Evolutionary conservation across 92 coral and sea anemone genomes (phyloP).

Genomic region (Pocillopora meandrina): DNA sequence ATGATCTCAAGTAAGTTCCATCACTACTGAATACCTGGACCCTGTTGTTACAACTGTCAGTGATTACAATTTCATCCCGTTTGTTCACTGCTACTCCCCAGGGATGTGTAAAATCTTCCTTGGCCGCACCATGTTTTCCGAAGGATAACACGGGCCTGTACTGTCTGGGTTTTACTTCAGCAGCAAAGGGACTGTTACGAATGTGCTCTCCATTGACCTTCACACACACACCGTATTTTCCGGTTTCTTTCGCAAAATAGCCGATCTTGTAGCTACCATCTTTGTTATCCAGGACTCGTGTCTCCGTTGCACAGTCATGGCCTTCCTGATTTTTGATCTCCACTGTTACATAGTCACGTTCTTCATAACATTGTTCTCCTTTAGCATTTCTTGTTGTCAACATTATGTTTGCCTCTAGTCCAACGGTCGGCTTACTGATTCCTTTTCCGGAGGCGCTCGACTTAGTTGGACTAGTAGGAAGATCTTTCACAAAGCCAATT

Average conservation of each 20-base stretch:
- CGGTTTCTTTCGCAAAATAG: background rate
- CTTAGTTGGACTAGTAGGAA: background rate
- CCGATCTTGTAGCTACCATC: background rate
- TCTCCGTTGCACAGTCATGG: background rate
- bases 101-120: background rate
- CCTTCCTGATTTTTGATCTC: too few species aligned
- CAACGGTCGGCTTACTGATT: background rate
- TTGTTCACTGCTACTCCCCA: constrained; percentile 16
- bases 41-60: background rate
- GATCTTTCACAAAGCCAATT: background rate
- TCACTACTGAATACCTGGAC: background rate
- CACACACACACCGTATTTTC: background rate
- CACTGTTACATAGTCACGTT: too few species aligned
- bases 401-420: background rate
- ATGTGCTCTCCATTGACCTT: background rate
- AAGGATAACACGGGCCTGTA: background rate
- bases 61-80: background rate
- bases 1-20: background rate
- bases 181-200: background rate
- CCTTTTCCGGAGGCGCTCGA: background rate
- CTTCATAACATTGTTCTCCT: background rate
- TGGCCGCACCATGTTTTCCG: background rate
- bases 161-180: background rate
- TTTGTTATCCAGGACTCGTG: background rate
- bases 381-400: constrained; percentile 3